Base-by-base conservation (phyloP, 2,113 vertebrate species). In the Orthonyx spaldingii region DNA sequence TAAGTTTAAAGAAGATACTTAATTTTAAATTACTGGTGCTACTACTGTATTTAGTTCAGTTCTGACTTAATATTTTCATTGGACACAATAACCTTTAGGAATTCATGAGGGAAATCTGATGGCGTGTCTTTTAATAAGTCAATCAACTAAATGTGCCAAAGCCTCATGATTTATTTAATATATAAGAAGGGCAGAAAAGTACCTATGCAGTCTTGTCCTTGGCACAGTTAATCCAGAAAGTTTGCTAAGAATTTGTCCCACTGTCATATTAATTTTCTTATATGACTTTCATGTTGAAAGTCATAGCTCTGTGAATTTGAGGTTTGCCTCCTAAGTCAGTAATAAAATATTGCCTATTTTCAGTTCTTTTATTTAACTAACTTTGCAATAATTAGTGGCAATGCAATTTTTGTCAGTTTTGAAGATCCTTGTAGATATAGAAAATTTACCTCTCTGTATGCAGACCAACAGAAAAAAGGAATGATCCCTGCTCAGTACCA, bases 11-110 rank as follows among this genome's bases (percentile, higher is more conserved):
- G 21, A 50, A 12, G 23, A 42, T 49, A 81, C 7, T 60, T 87
- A 50, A 69, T 86, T 84, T 86, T 53, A 86, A 89, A 88, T 88
- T 93, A 53, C 44, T 86, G 23, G 21, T 65, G 15, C 20, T 55
- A n/a, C 46, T 60, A 27, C 28, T 16, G 12, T 11, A 65, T 93
- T 91, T 87, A 85, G 42, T 87, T 94, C 21, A 92, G 42, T 89
- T 95, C 72, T 82, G 42, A 91, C 86, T 65, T 13, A 77, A 26
- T 47, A 24, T 71, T 94, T 94, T 96, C 27, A 68, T 69, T 96
- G 79, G 27, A 47, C 28, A 56, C 9, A 53, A 55, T 90, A 95
- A 90, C 66, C 64, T 92, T 82, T 70, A 84, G 78, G 57, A 94
- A 89, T 84, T 90, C 69, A 35, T 26, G 42, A 47, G 41, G 47